Evolutionary conservation across 2,797 vertebrate genomes (phyloP).

Genomic region (Cynodonichthys magdalenae): DNA sequence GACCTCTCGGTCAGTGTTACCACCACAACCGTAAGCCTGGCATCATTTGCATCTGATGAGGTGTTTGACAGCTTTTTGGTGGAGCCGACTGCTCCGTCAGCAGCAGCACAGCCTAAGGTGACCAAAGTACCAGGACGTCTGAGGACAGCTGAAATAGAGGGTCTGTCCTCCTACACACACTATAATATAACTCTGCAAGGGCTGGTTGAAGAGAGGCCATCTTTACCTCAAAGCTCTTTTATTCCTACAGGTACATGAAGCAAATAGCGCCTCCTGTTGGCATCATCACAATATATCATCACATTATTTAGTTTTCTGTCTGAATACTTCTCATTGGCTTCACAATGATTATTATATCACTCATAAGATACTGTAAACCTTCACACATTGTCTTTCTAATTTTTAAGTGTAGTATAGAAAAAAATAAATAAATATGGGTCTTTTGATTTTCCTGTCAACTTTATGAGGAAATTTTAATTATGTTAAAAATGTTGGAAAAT

Average conservation of each 20-base stretch:
- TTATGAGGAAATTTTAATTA: too few relatives aligned
- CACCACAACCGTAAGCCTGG: slow-evolving; percentile 59
- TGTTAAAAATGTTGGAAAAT: too few relatives aligned
- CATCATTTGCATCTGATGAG: slow-evolving; percentile 57
- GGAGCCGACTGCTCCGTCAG: slow-evolving; percentile 66
- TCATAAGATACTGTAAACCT: too few relatives aligned
- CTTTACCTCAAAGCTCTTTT: slow-evolving; percentile 70
- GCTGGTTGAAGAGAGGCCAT: slow-evolving; percentile 66
- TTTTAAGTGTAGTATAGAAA: too few relatives aligned
- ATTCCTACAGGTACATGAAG: slow-evolving; percentile 80
- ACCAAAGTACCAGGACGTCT: slow-evolving; percentile 69
- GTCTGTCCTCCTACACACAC: slow-evolving; percentile 67
- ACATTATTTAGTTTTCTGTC: slow-evolving; percentile 1
- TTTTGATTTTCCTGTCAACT: too few relatives aligned
- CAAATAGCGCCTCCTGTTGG: slow-evolving; percentile 17
- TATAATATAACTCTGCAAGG: slow-evolving; percentile 77
- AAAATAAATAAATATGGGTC: too few relatives aligned
- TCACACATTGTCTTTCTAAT: too few relatives aligned
- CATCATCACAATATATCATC: slow-evolving; percentile 23
- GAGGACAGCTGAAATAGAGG: slow-evolving; percentile 68
- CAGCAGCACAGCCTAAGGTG: slow-evolving; percentile 36
- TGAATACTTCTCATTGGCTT: slow-evolving; percentile 7
- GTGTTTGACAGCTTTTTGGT: slow-evolving; percentile 76
- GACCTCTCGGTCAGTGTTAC: slow-evolving; percentile 56
- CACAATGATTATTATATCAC: slow-evolving; percentile 12